These are phyloP conservation scores for Nesoenas mayeri DNA, from an alignment of 2,113 vertebrate genomes.

Conservation along the genomic window DNA sequence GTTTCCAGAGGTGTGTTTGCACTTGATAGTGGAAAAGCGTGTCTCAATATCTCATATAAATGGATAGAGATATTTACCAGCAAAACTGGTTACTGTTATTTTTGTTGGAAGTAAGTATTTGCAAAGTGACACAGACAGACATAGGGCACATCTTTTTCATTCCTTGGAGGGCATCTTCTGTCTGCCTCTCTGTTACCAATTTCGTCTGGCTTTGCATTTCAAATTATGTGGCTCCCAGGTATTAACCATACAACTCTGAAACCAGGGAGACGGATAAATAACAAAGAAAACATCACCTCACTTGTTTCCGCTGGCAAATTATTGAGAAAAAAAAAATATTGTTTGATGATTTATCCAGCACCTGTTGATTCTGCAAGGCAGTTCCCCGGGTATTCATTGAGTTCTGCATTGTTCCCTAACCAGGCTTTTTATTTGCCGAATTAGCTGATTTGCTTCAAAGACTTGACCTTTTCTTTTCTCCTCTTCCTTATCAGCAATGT, in stretches of 20 bases:
- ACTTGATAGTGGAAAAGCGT: background rate
- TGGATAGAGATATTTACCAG: background rate
- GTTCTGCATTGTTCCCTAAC: slow-evolving; percentile 38
- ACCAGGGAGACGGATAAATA: slow-evolving; percentile 80
- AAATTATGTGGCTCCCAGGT: slow-evolving; percentile 74
- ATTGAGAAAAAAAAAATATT: slow-evolving; percentile 72
- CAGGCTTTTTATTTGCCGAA: slow-evolving; percentile 69
- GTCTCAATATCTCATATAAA: background rate
- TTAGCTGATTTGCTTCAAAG: slow-evolving; percentile 63
- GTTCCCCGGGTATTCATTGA: slow-evolving; percentile 18
- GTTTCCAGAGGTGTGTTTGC: background rate
- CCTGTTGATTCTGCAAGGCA: slow-evolving; percentile 63
- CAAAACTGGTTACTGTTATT: background rate
- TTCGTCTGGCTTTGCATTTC: slow-evolving; percentile 76
- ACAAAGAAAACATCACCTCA: slow-evolving; percentile 82
- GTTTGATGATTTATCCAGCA: slow-evolving; percentile 79
- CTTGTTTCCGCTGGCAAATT: slow-evolving; percentile 81
- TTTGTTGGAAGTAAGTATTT: background rate
- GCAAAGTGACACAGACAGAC: background rate
- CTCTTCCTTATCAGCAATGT: slow-evolving; percentile 82
- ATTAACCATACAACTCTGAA: slow-evolving; percentile 80
- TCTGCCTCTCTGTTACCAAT: background rate
- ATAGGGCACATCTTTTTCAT: slow-evolving; percentile 69
- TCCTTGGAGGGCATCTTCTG: slow-evolving; percentile 74
- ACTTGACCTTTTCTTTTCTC: slow-evolving; percentile 83